Base-by-base conservation (phyloP, 2,113 vertebrate genomes). In the Delphinapterus leucas region DNA sequence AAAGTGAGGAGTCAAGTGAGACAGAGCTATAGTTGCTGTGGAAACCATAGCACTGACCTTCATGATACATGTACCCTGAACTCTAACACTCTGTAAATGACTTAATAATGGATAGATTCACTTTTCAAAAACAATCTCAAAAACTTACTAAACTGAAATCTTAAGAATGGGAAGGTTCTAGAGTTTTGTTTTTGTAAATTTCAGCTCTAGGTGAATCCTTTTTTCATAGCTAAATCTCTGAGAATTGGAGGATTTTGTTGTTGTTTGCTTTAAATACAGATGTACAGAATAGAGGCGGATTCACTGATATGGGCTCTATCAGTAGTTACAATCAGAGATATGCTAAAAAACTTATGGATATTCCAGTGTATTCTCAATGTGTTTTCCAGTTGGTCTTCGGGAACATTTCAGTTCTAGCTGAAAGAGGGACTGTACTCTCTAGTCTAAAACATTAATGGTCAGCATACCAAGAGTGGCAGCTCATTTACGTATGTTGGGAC, bases 361-460 rank as follows among this genome's bases (percentile, higher is more conserved):
- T 47, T 67, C 76, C 10, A 41, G 6, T 20, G 9, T 61, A 21
- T 71, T 95, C 38, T 44, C 18, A 73, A 17, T 17, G 47, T 10
- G 67, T 93, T 70, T 68, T 53, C 67, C 53, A 80, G 10, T 67
- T 92, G 83, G 58, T 80, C 68, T 96, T 88, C 9, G 8, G 44
- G 65, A 85, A 68, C n/a, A 58, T 91, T 91, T 84, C 68, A 58
- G 8, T 74, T 77, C 47, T 74, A 92, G 82, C 41, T 70, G 55
- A 83, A 90, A 90, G 33, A 93, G 63, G 31, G 36, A 17, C 44
- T n/a, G 31, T 53, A 13, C 4, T 38, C 36, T 79, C 12, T 82
- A 83, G n/a, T 76, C 41, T 88, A 89, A 95, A 14, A 41, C 94
- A 44, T 71, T 84, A 71, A 96, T 60, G 93, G 96, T 28, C 85